Evolutionary conservation across 1,140 invertebrate genomes (phyloP).

Genomic region (Orchestia grillus): DNA sequence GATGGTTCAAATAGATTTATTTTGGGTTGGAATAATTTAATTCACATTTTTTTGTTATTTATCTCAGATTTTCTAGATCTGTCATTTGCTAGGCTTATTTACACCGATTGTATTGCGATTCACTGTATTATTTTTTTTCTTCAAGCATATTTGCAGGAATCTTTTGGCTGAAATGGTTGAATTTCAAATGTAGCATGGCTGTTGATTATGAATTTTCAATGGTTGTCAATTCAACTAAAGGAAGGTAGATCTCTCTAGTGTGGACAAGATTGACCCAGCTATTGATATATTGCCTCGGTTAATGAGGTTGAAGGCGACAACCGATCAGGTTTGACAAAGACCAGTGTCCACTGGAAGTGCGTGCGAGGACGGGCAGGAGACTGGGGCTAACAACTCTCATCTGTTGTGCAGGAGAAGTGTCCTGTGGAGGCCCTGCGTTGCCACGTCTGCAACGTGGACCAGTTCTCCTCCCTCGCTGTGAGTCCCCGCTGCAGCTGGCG

Average conservation of each 20-base stretch:
- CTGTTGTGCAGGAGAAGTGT: slow-evolving; percentile 28
- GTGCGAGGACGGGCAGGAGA: neutral
- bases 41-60: no score
- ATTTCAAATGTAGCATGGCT: neutral
- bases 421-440: slow-evolving; percentile 17
- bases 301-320: neutral
- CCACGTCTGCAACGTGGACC: neutral
- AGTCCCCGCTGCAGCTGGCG: neutral
- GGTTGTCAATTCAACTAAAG: no score
- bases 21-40: no score
- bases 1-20: no score
- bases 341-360: neutral
- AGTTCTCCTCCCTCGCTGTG: neutral
- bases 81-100: neutral
- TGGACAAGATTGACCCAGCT: neutral
- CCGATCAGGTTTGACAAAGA: neutral
- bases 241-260: neutral
- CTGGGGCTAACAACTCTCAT: neutral
- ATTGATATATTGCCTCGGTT: neutral
- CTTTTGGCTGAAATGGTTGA: neutral
- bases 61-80: neutral
- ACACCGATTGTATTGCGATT: neutral
- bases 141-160: neutral
- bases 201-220: neutral
- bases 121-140: neutral